Evolutionary conservation across 2,113 vertebrate species (phyloP).

Genomic region (Sclerurus mexicanus): DNA sequence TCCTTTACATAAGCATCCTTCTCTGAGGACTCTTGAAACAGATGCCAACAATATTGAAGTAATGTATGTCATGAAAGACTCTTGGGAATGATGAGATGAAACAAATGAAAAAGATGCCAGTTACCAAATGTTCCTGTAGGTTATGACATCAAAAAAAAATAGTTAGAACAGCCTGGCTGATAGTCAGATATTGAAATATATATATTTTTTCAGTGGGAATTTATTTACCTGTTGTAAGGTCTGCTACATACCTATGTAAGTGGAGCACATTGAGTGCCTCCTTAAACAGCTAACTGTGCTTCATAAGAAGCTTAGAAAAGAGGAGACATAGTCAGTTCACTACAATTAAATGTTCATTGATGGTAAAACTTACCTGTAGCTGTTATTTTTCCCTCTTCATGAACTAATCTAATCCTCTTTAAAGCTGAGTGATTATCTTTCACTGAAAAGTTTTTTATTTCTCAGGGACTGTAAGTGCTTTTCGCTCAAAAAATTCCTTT

Average conservation of each 20-base stretch:
- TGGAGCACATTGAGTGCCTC: neutral
- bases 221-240: neutral
- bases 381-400: neutral
- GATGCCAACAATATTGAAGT: neutral
- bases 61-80: neutral
- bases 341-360: neutral
- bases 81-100: neutral
- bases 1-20: neutral
- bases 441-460: neutral
- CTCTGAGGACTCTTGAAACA: neutral
- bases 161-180: neutral
- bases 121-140: neutral
- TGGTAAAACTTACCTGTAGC: neutral
- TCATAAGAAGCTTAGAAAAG: neutral
- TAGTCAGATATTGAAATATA: neutral
- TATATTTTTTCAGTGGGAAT: neutral
- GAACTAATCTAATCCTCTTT: neutral
- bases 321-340: neutral
- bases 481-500: neutral
- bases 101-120: neutral
- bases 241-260: neutral
- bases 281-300: neutral
- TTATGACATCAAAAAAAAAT: neutral
- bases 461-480: neutral
- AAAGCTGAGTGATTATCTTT: neutral